These are phyloP conservation scores for Yponomeuta sedellus DNA, from an alignment of 2,888 invertebrate genomes.

Conservation along the genomic window DNA sequence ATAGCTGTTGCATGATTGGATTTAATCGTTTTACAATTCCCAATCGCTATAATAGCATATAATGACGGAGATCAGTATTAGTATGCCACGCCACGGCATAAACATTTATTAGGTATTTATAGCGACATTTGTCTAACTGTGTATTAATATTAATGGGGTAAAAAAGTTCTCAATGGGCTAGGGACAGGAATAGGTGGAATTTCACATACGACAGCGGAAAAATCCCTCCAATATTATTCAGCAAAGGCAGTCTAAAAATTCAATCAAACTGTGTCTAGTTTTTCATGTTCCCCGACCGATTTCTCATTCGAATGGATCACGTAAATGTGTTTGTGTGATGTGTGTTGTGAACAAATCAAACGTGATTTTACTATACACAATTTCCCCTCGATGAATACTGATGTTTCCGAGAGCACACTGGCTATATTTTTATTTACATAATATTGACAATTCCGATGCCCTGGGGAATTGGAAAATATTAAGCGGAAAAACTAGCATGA, in stretches of 20 bases:
- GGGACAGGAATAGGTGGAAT: neutral
- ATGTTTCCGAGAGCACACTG: neutral
- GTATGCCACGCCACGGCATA: neutral
- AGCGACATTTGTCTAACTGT: neutral
- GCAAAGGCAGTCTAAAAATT: neutral
- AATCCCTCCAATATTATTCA: neutral
- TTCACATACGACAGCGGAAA: neutral
- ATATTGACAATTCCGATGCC: too few species aligned
- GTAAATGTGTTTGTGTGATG: slow-evolving; percentile 1
- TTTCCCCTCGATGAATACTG: neutral
- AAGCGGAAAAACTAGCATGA: too few species aligned
- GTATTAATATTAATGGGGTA: neutral
- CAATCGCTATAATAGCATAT: neutral
- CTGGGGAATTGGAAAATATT: too few species aligned
- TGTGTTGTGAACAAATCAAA: neutral
- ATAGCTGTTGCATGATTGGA: neutral
- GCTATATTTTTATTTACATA: neutral
- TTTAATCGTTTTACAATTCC: slow-evolving; percentile 1
- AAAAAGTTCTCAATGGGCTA: neutral
- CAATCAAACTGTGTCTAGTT: neutral
- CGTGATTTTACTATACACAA: slow-evolving; percentile 3
- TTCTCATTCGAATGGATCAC: neutral
- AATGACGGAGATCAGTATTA: neutral
- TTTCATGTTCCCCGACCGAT: neutral
- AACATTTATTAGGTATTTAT: neutral